These are phyloP conservation scores for Apantesis nais DNA, from an alignment of 2,888 invertebrate species.

Conservation along the genomic window DNA sequence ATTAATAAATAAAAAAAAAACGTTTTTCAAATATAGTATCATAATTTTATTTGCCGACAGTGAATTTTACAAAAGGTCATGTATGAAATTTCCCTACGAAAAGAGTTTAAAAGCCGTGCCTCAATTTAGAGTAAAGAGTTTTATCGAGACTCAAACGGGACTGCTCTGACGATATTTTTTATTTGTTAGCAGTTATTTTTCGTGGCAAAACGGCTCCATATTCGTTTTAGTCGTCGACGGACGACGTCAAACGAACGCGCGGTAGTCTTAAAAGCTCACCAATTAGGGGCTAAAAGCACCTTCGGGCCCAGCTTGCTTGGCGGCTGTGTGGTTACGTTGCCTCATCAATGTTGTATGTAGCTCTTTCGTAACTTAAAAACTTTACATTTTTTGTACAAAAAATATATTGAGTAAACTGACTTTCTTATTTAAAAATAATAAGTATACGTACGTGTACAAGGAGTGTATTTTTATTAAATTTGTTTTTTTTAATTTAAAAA, in stretches of 20 bases:
- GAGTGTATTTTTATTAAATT: too few species aligned
- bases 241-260: constrained; percentile 79
- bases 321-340: constrained; percentile 73
- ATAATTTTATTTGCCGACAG: not conserved
- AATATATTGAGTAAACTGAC: constrained; percentile 37
- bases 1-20: not conserved
- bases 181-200: constrained; percentile 52
- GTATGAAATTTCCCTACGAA: not conserved
- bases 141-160: constrained; percentile 48
- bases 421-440: constrained; percentile 27
- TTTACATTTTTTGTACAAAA: constrained; percentile 55
- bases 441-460: too few species aligned
- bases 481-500: too few species aligned
- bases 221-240: constrained; percentile 59
- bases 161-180: constrained; percentile 43
- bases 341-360: constrained; percentile 84
- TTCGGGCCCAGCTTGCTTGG: constrained; percentile 73
- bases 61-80: not conserved
- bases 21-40: not conserved
- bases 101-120: not conserved
- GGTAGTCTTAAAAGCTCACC: constrained; percentile 85
- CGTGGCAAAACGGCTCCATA: constrained; percentile 49
- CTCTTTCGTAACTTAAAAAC: constrained; percentile 73
- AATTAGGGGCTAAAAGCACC: constrained; percentile 86
- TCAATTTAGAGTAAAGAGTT: constrained; percentile 35